These are phyloP conservation scores for Caenorhabditis parvicauda DNA, from an alignment of 2,888 invertebrate species.

Conservation along the genomic window DNA sequence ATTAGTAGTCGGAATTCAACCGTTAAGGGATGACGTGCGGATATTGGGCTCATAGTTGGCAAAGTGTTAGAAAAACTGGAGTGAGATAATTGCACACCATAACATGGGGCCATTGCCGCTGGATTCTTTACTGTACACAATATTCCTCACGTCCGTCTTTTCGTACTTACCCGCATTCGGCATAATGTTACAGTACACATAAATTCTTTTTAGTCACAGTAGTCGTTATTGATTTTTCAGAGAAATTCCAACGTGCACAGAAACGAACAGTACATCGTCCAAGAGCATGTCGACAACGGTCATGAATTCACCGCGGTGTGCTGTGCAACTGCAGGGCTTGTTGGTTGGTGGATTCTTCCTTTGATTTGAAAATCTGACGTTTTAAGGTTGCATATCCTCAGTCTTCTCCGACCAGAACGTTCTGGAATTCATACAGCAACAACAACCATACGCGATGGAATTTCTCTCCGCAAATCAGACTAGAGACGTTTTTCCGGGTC, in stretches of 20 bases:
- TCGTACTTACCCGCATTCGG: too few relatives aligned
- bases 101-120: too few relatives aligned
- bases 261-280: conserved; percentile 46
- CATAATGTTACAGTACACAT: too few relatives aligned
- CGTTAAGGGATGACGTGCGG: background rate
- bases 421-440: conserved; percentile 38
- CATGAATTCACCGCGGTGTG: conserved; percentile 51
- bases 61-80: conserved; percentile 3
- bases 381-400: conserved; percentile 42
- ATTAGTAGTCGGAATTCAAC: too few relatives aligned
- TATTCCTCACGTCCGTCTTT: too few relatives aligned
- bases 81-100: background rate
- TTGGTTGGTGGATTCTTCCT: conserved; percentile 25
- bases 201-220: too few relatives aligned
- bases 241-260: conserved; percentile 38
- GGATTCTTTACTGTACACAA: too few relatives aligned
- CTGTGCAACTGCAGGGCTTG: conserved; percentile 40
- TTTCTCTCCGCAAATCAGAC: conserved; percentile 48
- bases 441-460: conserved; percentile 46
- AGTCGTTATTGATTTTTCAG: too few relatives aligned
- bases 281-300: conserved; percentile 53
- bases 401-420: conserved; percentile 37
- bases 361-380: background rate
- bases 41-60: background rate
- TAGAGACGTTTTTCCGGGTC: conserved; percentile 50